A percentile compares a stretch with the other conserved stretches of the same genome.
Evolutionary conservation across 2,113 vertebrate genomes (phyloP).

Genomic region (Pedetes capensis): DNA sequence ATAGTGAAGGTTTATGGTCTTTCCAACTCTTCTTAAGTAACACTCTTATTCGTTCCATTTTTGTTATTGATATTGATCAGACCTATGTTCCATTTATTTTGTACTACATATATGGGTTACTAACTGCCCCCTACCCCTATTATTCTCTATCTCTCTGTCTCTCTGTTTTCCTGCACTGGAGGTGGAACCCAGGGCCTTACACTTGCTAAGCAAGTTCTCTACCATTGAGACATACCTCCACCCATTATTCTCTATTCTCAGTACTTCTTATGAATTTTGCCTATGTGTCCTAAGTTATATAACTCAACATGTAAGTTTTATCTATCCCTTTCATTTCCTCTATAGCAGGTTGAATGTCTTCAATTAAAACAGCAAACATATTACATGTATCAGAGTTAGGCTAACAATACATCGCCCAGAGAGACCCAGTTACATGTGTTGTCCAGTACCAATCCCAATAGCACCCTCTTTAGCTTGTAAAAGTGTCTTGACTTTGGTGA

Average conservation of each 20-base stretch:
- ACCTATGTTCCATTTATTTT: not conserved
- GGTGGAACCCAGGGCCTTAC: not conserved
- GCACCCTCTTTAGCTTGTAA: not conserved
- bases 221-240: not conserved
- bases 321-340: not conserved
- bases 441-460: not conserved
- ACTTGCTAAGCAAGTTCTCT: not conserved
- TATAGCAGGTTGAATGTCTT: not conserved
- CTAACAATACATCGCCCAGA: not conserved
- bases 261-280: not conserved
- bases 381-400: not conserved
- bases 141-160: too few species aligned
- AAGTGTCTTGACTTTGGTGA: not conserved
- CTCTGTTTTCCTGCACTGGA: not conserved
- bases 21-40: not conserved
- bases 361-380: not conserved
- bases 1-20: not conserved
- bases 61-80: not conserved
- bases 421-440: not conserved
- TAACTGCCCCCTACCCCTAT: not conserved
- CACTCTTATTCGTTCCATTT: not conserved
- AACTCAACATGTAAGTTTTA: not conserved
- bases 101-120: not conserved
- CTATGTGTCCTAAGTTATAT: not conserved
- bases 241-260: not conserved